Evolutionary conservation across 2,797 vertebrate genomes (phyloP).

Genomic region (Chelmon rostratus): DNA sequence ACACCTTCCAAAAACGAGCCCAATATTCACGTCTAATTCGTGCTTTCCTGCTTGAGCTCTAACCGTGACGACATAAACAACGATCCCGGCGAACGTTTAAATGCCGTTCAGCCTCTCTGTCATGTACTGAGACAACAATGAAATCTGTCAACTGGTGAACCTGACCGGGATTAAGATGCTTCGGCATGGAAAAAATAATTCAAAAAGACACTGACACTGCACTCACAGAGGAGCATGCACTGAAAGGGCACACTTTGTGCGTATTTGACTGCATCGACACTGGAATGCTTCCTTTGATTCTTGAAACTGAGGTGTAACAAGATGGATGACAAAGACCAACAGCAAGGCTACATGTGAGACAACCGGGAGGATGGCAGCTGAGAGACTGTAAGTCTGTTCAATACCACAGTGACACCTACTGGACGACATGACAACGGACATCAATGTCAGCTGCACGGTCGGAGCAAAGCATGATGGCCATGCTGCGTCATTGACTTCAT

Average conservation of each 20-base stretch:
- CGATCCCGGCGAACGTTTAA: not conserved
- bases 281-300: conserved; percentile 37
- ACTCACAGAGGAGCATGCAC: conserved; percentile 36
- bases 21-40: conserved; percentile 5
- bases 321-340: conserved; percentile 75
- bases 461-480: conserved; percentile 2
- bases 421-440: conserved; percentile 57
- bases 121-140: not conserved
- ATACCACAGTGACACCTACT: conserved; percentile 81
- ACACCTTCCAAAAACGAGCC: conserved; percentile 13
- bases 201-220: conserved; percentile 15
- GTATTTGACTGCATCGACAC: conserved; percentile 18
- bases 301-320: conserved; percentile 64
- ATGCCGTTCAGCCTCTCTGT: conserved; percentile 15
- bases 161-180: conserved; percentile 30
- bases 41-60: conserved; percentile 9
- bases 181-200: conserved; percentile 20
- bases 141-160: conserved; percentile 13
- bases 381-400: conserved; percentile 31
- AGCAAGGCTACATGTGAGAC: conserved; percentile 49
- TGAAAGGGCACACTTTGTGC: not conserved
- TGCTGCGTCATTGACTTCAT: not conserved
- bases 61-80: not conserved
- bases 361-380: conserved; percentile 68
- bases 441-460: not conserved